These are phyloP conservation scores for Lithophane ornitopus DNA, from an alignment of 2,888 invertebrate genomes.

Conservation along the genomic window DNA sequence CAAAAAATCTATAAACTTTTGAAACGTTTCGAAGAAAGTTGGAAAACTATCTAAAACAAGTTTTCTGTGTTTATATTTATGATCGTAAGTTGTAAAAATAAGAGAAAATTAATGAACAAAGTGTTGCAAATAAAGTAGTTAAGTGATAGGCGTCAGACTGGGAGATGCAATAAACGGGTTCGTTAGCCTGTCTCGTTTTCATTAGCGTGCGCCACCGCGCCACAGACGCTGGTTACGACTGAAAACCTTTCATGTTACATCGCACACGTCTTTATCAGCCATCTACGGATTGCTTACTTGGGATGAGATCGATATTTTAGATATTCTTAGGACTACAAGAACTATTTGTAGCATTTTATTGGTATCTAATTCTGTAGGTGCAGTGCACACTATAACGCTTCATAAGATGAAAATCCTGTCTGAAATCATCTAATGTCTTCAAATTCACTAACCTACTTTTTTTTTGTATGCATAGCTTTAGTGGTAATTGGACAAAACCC, in stretches of 20 bases:
- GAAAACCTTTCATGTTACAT: slow-evolving; percentile 80
- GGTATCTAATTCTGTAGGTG: not conserved
- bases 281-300: slow-evolving; percentile 59
- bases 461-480: slow-evolving; percentile 2
- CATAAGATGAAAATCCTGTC: not conserved
- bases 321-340: slow-evolving; percentile 48
- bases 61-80: slow-evolving; percentile 31
- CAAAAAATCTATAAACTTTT: slow-evolving; percentile 18
- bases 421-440: slow-evolving; percentile 3
- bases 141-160: slow-evolving; percentile 59
- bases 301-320: slow-evolving; percentile 62
- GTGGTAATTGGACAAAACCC: slow-evolving; percentile 43
- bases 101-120: slow-evolving; percentile 16
- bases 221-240: slow-evolving; percentile 77
- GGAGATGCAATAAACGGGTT: slow-evolving; percentile 77
- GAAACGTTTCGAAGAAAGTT: slow-evolving; percentile 23
- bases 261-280: slow-evolving; percentile 65
- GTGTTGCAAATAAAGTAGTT: slow-evolving; percentile 38
- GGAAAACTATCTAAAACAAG: slow-evolving; percentile 23
- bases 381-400: not conserved
- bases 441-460: slow-evolving; percentile 19
- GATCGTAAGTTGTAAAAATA: slow-evolving; percentile 18
- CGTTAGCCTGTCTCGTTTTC: slow-evolving; percentile 88
- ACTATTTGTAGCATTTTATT: not conserved
- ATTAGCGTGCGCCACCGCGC: slow-evolving; percentile 75